These are phyloP conservation scores for Drosophila takahashii DNA, from an alignment of 1,140 invertebrate species.

Conservation along the genomic window DNA sequence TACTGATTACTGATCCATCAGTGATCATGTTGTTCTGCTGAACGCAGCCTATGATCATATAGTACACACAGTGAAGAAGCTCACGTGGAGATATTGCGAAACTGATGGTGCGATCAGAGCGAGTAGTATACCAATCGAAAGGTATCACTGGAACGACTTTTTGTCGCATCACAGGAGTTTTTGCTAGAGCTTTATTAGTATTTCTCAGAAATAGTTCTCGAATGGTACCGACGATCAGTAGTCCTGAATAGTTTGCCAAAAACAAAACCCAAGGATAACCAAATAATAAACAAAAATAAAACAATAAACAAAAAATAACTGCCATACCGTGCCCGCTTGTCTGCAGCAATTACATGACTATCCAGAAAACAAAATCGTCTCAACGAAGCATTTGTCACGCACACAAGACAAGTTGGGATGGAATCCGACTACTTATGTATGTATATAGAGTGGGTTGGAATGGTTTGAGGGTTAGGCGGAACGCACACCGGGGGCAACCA, in stretches of 20 bases:
- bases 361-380: conserved; percentile 51
- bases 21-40: no score
- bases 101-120: no score
- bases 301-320: conserved; percentile 28
- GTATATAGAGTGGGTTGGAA: not conserved
- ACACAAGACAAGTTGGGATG: conserved; percentile 40
- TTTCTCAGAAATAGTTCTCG: not conserved
- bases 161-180: no score
- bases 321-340: conserved; percentile 48
- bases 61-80: no score
- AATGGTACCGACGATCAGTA: conserved; percentile 17
- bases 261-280: conserved; percentile 39
- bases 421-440: not conserved
- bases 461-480: conserved; percentile 1
- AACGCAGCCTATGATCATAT: no score
- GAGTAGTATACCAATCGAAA: no score
- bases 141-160: no score
- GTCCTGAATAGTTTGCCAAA: conserved; percentile 9
- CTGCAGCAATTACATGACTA: conserved; percentile 73
- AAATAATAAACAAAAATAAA: conserved; percentile 29
- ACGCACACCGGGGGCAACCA: conserved; percentile 43
- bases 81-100: no score
- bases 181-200: no score
- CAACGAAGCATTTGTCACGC: conserved; percentile 73
- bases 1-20: no score